Conservation (phyloP, 2,113 vertebrate genomes). For the Trichomycterus rosablanca region DNA sequence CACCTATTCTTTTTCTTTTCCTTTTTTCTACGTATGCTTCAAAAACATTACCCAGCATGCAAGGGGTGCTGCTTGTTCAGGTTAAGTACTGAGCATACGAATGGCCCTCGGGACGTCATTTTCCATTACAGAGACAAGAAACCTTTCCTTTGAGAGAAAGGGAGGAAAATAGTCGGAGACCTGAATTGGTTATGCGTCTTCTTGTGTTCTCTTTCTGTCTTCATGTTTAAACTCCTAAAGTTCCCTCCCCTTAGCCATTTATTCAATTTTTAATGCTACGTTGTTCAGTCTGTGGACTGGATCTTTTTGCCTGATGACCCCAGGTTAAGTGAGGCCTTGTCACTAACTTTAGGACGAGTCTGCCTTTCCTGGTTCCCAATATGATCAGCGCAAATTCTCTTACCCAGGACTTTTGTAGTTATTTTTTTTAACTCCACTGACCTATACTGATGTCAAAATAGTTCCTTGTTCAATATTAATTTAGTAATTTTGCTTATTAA, state of each 20-base stretch:
- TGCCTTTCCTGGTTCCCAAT: no score
- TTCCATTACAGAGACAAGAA: slow-evolving; percentile 50
- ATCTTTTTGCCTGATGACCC: slow-evolving; percentile 36
- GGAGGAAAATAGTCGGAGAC: slow-evolving; percentile 31
- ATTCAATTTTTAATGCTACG: slow-evolving; percentile 47
- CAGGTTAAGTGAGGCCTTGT: slow-evolving; percentile 4
- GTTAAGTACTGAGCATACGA: slow-evolving; percentile 42
- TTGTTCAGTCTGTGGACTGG: slow-evolving; percentile 33
- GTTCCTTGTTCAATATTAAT: no score
- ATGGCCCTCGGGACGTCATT: slow-evolving; percentile 43
- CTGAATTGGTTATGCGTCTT: slow-evolving; percentile 47
- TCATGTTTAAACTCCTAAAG: no score
- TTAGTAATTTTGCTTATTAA: no score
- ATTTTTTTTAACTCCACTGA: background rate
- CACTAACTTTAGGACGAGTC: background rate
- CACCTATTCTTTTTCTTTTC: background rate
- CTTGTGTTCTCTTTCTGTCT: slow-evolving; percentile 42
- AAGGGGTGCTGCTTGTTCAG: slow-evolving; percentile 39
- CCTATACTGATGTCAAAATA: background rate
- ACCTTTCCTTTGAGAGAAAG: slow-evolving; percentile 44
- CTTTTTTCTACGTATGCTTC: slow-evolving; percentile 15
- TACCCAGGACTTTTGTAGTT: no score
- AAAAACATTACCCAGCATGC: slow-evolving; percentile 32
- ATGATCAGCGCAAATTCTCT: no score
- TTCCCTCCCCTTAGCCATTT: slow-evolving; percentile 43